These are phyloP conservation scores for Rhodeus uyekii DNA, from an alignment of 2,797 vertebrate species.

Conservation along the genomic window DNA sequence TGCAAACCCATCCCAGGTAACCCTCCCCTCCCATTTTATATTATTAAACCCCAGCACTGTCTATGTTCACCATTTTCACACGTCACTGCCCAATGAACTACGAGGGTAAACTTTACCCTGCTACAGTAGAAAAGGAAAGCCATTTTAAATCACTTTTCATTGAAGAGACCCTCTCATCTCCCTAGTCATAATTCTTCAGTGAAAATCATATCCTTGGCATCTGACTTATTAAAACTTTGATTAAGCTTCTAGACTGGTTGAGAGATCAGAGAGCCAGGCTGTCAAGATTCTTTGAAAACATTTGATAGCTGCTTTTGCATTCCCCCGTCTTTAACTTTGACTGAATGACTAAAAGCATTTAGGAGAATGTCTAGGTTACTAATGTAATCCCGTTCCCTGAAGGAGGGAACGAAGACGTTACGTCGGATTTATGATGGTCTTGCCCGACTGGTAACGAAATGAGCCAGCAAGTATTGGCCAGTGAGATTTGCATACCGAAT, in stretches of 20 bases:
- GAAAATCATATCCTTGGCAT: slow-evolving; percentile 8
- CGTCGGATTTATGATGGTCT: too few species aligned
- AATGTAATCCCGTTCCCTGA: too few species aligned
- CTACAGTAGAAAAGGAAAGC: slow-evolving; percentile 4
- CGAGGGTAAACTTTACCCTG: not conserved
- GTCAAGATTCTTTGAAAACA: not conserved
- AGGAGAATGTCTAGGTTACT: not conserved
- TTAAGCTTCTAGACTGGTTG: slow-evolving; percentile 11
- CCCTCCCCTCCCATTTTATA: not conserved
- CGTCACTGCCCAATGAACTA: not conserved
- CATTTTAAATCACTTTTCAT: slow-evolving; percentile 18
- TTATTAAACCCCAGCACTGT: not conserved
- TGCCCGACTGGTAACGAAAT: too few species aligned
- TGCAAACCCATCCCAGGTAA: not conserved
- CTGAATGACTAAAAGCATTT: not conserved
- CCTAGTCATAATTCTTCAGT: slow-evolving; percentile 14
- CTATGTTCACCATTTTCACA: not conserved
- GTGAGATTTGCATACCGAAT: too few species aligned
- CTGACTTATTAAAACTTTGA: slow-evolving; percentile 38
- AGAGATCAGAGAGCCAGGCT: not conserved
- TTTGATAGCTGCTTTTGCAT: slow-evolving; percentile 9
- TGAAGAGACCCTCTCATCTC: slow-evolving; percentile 1
- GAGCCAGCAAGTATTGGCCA: too few species aligned
- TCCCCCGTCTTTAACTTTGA: not conserved
- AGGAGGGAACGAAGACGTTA: too few species aligned